A percentile compares a stretch with the other conserved stretches of the same genome.
Conservation (phyloP, 2,113 vertebrate species). For the Nanorana parkeri region DNA sequence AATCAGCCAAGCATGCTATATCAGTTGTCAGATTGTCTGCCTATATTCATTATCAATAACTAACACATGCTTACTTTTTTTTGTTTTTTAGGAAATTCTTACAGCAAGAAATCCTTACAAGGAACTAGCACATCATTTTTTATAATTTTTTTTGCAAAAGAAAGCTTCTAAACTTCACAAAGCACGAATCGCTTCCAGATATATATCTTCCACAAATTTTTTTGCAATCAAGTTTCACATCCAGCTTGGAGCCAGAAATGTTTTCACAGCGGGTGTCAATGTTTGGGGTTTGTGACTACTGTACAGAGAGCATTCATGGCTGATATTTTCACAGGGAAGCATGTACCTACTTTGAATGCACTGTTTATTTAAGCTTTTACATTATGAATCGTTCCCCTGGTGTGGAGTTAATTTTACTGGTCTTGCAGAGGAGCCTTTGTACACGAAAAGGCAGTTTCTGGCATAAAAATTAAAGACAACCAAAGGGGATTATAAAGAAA, state of each 20-base stretch:
- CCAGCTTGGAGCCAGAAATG: constrained; percentile 63
- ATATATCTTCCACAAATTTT: constrained; percentile 66
- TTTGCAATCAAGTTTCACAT: constrained; percentile 62
- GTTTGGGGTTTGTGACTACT: constrained; percentile 71
- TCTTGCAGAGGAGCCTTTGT: constrained; percentile 73
- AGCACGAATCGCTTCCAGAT: background rate
- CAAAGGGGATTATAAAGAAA: constrained; percentile 78
- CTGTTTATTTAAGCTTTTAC: constrained; percentile 78
- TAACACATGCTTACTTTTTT: constrained; percentile 60
- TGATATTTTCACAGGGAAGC: constrained; percentile 67
- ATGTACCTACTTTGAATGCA: constrained; percentile 67
- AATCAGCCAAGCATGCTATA: constrained; percentile 15
- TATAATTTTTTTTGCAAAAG: background rate
- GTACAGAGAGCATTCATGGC: constrained; percentile 72
- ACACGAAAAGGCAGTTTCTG: constrained; percentile 80
- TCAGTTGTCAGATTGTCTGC: constrained; percentile 33
- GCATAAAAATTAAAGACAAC: constrained; percentile 81
- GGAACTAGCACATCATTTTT: constrained; percentile 54
- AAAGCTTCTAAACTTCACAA: constrained; percentile 3
- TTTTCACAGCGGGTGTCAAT: constrained; percentile 68
- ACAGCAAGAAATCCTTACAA: constrained; percentile 63
- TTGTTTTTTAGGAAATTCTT: constrained; percentile 69
- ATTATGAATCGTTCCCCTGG: constrained; percentile 85
- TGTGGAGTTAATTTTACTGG: constrained; percentile 75
- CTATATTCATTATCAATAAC: constrained; percentile 60